A percentile compares a stretch with the other conserved stretches of the same genome.
phyloP scores from a whole-genome alignment of 2,797 vertebrate species.

The Oophaga sylvatica region DNA sequence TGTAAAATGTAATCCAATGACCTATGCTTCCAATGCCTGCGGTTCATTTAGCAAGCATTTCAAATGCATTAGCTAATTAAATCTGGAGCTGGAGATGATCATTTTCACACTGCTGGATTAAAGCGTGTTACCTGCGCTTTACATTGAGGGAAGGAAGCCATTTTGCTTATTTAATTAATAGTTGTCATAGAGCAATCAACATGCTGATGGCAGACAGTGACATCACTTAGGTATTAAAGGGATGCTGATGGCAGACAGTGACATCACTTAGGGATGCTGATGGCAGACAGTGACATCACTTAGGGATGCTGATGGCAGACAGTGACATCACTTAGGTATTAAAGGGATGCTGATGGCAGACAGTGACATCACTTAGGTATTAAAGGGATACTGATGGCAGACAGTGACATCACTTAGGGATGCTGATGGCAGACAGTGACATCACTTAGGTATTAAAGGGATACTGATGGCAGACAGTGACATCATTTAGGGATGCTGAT shows the following conservation, averaged over 20 bases:
- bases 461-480: too few relatives aligned
- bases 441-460: background rate
- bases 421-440: background rate
- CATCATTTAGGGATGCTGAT: too few relatives aligned
- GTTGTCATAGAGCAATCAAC: background rate
- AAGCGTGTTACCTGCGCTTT: constrained; percentile 4
- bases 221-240: constrained; percentile 2
- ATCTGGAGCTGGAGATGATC: constrained; percentile 23
- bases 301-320: too few relatives aligned
- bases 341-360: too few relatives aligned
- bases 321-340: too few relatives aligned
- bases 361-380: too few relatives aligned
- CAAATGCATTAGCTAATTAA: constrained; percentile 29
- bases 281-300: too few relatives aligned
- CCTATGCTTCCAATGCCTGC: constrained; percentile 19
- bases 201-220: background rate
- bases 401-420: too few relatives aligned
- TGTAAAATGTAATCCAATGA: constrained; percentile 30
- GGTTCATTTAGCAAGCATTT: constrained; percentile 25
- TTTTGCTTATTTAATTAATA: constrained; percentile 10
- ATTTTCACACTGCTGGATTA: constrained; percentile 29
- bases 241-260: too few relatives aligned
- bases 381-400: too few relatives aligned
- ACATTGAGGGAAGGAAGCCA: background rate
- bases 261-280: too few relatives aligned